Percentiles rank a stretch among this genome's conserved stretches.
Evolutionary conservation across 2,888 invertebrate species (phyloP).

Genomic region (Pseudanteris insignis): DNA sequence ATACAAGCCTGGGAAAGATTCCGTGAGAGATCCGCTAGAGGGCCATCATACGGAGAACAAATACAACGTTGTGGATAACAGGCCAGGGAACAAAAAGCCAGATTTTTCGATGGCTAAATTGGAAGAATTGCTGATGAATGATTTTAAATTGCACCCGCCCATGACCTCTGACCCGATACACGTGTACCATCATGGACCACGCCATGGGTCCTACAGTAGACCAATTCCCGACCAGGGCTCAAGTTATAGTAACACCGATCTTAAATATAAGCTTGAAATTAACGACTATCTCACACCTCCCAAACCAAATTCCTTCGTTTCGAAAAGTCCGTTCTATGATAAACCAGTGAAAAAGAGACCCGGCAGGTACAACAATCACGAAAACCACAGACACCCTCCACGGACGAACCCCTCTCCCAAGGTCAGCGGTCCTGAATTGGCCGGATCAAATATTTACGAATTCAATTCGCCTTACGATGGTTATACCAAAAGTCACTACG

Average conservation of each 20-base stretch:
- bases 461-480: conserved; percentile 26
- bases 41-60: conserved; percentile 59
- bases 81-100: conserved; percentile 49
- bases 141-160: conserved; percentile 49
- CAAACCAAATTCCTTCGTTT: conserved; percentile 49
- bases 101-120: conserved; percentile 52
- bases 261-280: conserved; percentile 42
- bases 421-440: conserved; percentile 47
- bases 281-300: conserved; percentile 61
- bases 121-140: conserved; percentile 56
- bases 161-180: conserved; percentile 45
- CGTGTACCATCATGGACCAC: conserved; percentile 42
- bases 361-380: conserved; percentile 30
- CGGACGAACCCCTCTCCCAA: conserved; percentile 33
- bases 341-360: conserved; percentile 56
- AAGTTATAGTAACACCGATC: conserved; percentile 31
- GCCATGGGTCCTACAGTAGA: conserved; percentile 35
- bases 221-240: conserved; percentile 26
- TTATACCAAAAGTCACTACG: conserved; percentile 27
- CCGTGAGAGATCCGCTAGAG: conserved; percentile 52
- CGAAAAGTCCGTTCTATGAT: conserved; percentile 57
- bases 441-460: conserved; percentile 48
- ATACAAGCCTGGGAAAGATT: conserved; percentile 51
- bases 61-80: conserved; percentile 45
- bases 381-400: conserved; percentile 45